Conservation (phyloP, 2,113 vertebrate species). For the Stegostoma tigrinum region DNA sequence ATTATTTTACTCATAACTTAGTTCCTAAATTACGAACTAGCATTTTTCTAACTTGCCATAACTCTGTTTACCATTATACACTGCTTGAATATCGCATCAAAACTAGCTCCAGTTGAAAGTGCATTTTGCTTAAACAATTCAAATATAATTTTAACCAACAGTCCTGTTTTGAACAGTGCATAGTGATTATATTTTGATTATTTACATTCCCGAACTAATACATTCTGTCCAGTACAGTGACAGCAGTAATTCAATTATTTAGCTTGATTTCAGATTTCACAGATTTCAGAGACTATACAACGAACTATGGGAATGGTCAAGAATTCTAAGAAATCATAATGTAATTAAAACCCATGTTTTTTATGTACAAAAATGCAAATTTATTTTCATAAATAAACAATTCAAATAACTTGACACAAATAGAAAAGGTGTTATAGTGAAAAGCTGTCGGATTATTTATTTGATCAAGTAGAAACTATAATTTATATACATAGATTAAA, state of each 20-base stretch:
- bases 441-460: not conserved
- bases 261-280: not conserved
- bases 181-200: not conserved
- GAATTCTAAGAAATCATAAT: not conserved
- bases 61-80: not conserved
- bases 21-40: slow-evolving; percentile 8
- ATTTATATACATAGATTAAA: not conserved
- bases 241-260: not conserved
- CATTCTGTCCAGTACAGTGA: not conserved
- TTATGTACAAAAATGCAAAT: too few species aligned
- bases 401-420: too few species aligned
- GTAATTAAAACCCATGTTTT: not conserved
- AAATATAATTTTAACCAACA: too few species aligned
- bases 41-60: not conserved
- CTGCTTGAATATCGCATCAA: not conserved
- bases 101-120: not conserved
- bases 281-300: not conserved
- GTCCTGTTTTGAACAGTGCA: not conserved
- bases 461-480: not conserved
- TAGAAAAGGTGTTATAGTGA: not conserved
- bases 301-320: not conserved
- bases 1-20: not conserved
- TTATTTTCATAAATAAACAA: too few species aligned
- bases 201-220: not conserved
- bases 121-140: not conserved